Percentiles rank a stretch among this genome's conserved stretches.
These are phyloP conservation scores for Varecia variegata DNA, from an alignment of 2,797 vertebrate species.

Conservation along the genomic window DNA sequence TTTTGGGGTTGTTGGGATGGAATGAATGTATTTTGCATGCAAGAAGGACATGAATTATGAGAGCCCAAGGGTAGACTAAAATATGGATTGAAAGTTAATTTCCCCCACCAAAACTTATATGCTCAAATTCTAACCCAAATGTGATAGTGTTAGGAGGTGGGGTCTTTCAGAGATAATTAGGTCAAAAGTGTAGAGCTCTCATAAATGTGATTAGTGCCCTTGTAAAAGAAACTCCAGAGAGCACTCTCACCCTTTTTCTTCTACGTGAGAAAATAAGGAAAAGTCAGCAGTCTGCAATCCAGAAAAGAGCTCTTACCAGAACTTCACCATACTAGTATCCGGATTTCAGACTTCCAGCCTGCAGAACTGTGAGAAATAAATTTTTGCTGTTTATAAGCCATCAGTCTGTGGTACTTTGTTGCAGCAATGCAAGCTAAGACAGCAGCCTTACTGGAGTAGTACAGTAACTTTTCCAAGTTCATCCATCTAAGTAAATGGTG, in stretches of 20 bases:
- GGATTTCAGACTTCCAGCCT: neutral
- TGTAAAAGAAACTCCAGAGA: neutral
- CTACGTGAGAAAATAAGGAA: neutral
- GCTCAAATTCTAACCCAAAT: neutral
- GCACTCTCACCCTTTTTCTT: neutral
- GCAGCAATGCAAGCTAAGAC: neutral
- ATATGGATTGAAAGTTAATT: neutral
- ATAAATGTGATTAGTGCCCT: neutral
- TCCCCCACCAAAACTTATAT: neutral
- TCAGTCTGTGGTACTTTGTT: neutral
- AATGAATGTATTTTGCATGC: neutral
- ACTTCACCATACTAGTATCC: neutral
- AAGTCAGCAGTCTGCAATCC: too few species aligned
- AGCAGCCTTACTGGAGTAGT: neutral
- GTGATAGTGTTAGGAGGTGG: neutral
- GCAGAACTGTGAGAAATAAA: neutral
- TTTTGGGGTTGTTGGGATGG: neutral
- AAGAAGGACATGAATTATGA: neutral
- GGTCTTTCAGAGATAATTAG: neutral
- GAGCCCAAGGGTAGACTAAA: neutral
- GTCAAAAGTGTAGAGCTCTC: neutral
- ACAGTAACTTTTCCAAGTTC: neutral
- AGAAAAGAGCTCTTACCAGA: neutral
- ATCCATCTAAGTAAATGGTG: neutral
- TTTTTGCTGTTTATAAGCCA: neutral